Evolutionary conservation across 2,797 vertebrate species (phyloP).

Genomic region (Pipistrellus nathusii): DNA sequence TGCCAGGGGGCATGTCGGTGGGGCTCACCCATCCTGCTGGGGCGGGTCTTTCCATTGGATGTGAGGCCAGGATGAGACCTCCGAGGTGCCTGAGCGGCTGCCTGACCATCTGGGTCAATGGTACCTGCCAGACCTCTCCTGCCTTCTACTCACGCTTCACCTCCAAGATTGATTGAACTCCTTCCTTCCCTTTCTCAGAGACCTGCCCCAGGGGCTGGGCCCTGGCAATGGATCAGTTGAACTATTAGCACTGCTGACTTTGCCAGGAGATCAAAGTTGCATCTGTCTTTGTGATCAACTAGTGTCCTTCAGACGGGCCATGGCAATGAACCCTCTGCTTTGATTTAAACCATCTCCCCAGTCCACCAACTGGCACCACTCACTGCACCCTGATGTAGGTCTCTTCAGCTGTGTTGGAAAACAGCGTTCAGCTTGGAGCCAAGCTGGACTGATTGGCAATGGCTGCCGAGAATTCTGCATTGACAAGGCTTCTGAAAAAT

Average conservation of each 20-base stretch:
- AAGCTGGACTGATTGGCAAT: neutral
- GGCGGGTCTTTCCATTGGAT: neutral
- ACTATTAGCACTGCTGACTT: neutral
- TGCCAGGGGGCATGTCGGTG: neutral
- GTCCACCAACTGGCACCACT: neutral
- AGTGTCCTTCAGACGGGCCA: neutral
- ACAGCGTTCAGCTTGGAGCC: neutral
- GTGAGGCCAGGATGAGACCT: neutral
- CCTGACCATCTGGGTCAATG: neutral
- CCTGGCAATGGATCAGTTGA: neutral
- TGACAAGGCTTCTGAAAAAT: slow-evolving; percentile 25
- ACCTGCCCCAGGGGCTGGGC: rapidly evolving
- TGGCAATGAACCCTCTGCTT: neutral
- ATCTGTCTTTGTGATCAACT: slow-evolving; percentile 25
- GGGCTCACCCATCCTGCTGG: neutral
- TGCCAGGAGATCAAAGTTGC: neutral
- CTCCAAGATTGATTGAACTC: neutral
- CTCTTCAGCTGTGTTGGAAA: slow-evolving; percentile 23
- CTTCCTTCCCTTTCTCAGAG: neutral
- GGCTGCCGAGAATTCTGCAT: slow-evolving; percentile 37
- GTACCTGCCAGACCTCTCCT: neutral
- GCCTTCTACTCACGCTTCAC: neutral
- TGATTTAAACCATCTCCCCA: neutral
- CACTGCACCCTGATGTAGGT: neutral
- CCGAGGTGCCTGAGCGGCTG: neutral